Evolutionary conservation across 2,888 invertebrate species (phyloP), one percentile per base, ranked within the genome.

Genomic region (Melanostoma scalare): DNA sequence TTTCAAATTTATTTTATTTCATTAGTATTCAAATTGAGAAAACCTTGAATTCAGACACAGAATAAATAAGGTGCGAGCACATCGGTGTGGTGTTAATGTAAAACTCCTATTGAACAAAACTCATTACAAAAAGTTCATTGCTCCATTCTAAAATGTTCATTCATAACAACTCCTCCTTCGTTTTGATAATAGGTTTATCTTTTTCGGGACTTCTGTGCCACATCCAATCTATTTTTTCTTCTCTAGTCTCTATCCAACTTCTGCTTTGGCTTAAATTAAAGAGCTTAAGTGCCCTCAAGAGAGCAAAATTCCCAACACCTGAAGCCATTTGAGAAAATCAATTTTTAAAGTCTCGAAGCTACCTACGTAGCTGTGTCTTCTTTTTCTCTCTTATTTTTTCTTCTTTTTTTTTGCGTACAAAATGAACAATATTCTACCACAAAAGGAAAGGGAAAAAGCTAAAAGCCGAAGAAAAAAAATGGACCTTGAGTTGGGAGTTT

Each of bases 321-420:
- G 78, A 79, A 73, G 65, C 76, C 65, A 52, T 44, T 60, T 31
- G 56, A 61, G 46, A 68, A 72, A 76, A 81, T 81, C 81, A 71
- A 81, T 76, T 81, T 76, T 76, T 60, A 67, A 60, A 81, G 58
- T 42, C 35, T 30, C 61, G n/a, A 48, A 4, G 50, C 10, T 40
- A 48, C 42, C 9, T 52, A 68, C 68, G 75, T 20, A 20, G 20
- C 20, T 20, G 20, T 20, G 20, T 20, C 20, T 20, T 20, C 20
- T 20, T 20, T 35, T 61, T 61, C 33, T 6, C 0, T 42, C 9
- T 20, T 46, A 10, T 60, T 1, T 4, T 42, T 3, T n/a, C 2
- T 1, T n/a, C 9, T 2, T 36, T 6, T 36, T 5, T 55, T 31
- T 35, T 36, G 20, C 35, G 30, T 3, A 31, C 33, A 52, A 8